Evolutionary conservation across 2,113 vertebrate genomes (phyloP).

Genomic region (Lophius piscatorius): DNA sequence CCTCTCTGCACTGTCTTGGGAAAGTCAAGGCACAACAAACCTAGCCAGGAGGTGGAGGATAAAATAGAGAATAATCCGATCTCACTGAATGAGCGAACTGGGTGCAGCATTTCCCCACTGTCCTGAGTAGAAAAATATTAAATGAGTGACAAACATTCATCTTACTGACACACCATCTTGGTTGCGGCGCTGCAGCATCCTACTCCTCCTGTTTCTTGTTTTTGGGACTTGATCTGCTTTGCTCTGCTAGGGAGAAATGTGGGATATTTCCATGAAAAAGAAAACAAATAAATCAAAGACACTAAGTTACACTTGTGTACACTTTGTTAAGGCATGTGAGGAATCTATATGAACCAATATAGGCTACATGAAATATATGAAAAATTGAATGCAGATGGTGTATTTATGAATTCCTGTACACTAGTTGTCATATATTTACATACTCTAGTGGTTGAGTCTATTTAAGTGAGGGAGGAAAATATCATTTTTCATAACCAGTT

Average conservation of each 20-base stretch:
- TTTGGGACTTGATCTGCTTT: constrained; percentile 9
- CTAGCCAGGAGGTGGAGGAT: not conserved
- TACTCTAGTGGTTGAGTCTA: constrained; percentile 61
- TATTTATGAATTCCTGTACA: constrained; percentile 76
- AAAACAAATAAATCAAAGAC: constrained; percentile 46
- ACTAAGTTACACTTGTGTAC: constrained; percentile 58
- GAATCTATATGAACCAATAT: constrained; percentile 73
- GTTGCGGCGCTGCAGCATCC: not conserved
- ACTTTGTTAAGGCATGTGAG: constrained; percentile 72
- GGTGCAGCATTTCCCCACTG: not conserved
- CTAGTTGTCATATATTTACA: constrained; percentile 74
- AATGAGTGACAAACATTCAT: not conserved
- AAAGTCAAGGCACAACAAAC: not conserved
- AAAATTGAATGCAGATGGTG: constrained; percentile 73
- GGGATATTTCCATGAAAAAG: constrained; percentile 26
- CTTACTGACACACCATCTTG: not conserved
- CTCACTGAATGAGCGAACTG: constrained; percentile 13
- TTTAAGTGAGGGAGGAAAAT: constrained; percentile 55
- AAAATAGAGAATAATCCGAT: not conserved
- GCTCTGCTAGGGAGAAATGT: not conserved
- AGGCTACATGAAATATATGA: constrained; percentile 71
- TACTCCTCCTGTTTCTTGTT: not conserved
- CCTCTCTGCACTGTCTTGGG: not conserved
- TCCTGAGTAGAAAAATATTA: not conserved
- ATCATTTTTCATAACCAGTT: constrained; percentile 36